A percentile compares a stretch with the other conserved stretches of the same genome.
Conservation (phyloP, 2,888 invertebrate genomes). For the Cryptus armator region DNA sequence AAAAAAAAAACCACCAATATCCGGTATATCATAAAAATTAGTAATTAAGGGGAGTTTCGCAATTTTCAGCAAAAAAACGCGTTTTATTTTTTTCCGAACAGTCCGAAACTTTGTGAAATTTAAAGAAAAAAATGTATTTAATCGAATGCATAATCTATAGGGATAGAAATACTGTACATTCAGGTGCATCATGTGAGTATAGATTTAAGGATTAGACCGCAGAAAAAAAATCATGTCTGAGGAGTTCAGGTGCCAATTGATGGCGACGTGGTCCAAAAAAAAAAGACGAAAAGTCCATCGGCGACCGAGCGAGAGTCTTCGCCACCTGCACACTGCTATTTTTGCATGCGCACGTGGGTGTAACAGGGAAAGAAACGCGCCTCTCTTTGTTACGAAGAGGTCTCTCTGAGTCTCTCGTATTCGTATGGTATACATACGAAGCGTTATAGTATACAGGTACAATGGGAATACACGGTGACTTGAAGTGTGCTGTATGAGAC, state of each 20-base stretch:
- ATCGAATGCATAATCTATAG: no score
- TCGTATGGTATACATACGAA: slow-evolving; percentile 57
- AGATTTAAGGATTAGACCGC: not conserved
- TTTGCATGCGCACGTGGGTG: slow-evolving; percentile 74
- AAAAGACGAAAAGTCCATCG: not conserved
- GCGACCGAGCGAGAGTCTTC: slow-evolving; percentile 41
- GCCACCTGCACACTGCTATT: slow-evolving; percentile 76
- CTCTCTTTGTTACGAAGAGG: slow-evolving; percentile 73
- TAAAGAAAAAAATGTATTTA: no score
- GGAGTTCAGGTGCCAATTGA: slow-evolving; percentile 27
- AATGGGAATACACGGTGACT: slow-evolving; percentile 56
- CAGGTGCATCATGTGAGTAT: not conserved
- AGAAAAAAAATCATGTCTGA: not conserved
- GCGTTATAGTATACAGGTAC: slow-evolving; percentile 35
- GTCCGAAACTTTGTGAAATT: no score
- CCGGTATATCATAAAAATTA: no score
- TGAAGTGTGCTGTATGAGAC: slow-evolving; percentile 57
- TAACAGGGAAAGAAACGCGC: slow-evolving; percentile 73
- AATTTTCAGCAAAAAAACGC: no score
- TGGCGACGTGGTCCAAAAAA: slow-evolving; percentile 10
- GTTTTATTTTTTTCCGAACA: no score
- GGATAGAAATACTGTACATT: not conserved
- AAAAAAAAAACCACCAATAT: no score
- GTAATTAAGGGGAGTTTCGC: no score
- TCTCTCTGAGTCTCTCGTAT: slow-evolving; percentile 53